Percentiles rank a stretch among this genome's conserved stretches.
These are phyloP conservation scores for Hylaea fasciaria DNA, from an alignment of 2,888 invertebrate species.

Conservation along the genomic window DNA sequence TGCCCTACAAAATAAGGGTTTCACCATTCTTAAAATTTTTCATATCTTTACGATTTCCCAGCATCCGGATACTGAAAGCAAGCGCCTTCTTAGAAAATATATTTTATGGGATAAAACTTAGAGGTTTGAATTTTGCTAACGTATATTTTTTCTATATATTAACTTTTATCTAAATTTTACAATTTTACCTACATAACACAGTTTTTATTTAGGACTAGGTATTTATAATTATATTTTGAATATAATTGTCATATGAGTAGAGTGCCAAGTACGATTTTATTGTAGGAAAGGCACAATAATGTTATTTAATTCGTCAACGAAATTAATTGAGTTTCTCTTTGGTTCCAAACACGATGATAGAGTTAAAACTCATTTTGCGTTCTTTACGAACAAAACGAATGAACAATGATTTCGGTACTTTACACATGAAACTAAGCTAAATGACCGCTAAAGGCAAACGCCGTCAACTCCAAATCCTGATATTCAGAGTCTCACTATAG, in stretches of 20 bases:
- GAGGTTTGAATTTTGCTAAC: background rate
- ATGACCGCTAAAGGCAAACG: background rate
- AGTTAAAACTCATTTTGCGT: too few species aligned
- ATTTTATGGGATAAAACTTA: conserved; percentile 15
- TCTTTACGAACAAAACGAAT: too few species aligned
- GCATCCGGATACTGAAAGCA: conserved; percentile 14
- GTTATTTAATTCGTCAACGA: too few species aligned
- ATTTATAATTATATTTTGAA: too few species aligned
- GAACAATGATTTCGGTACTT: too few species aligned
- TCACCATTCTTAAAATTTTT: conserved; percentile 16
- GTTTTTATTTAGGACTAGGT: too few species aligned
- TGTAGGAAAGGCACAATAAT: too few species aligned
- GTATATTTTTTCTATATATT: background rate
- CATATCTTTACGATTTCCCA: conserved; percentile 22
- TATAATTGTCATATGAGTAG: too few species aligned
- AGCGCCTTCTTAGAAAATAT: background rate
- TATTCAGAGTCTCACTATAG: background rate
- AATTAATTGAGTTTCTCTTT: too few species aligned
- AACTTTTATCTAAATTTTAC: background rate
- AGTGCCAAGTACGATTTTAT: too few species aligned
- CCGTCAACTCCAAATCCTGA: background rate
- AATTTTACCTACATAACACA: too few species aligned
- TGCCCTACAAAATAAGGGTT: conserved; percentile 7
- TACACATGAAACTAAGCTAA: background rate
- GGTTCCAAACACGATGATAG: too few species aligned